Base-by-base conservation (phyloP, 2,888 invertebrate genomes). In the Ceraclea dissimilis region DNA sequence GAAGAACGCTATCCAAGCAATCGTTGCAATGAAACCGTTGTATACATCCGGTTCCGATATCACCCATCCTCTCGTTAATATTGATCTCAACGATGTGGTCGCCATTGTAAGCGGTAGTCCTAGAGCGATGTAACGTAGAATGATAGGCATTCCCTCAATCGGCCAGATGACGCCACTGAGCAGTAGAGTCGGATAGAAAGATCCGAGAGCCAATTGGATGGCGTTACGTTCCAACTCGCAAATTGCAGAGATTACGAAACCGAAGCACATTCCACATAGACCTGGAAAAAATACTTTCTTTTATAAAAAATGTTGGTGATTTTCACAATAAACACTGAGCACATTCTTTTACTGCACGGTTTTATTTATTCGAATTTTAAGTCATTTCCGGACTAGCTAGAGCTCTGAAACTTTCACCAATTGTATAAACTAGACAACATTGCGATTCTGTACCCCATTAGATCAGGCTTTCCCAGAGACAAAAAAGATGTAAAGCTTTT, bases 131-230 rank as follows among this genome's bases (percentile, higher is more conserved):
- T 91, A 91, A 64, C 88, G 80, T 31, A 96, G 75, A 57, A 88
- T 79, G 65, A 84, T 80, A 2, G 95, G 95, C 92, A 96, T 95
- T 56, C 93, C 93, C 71, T 96, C 93, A 60, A 95, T 87, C 57
- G 96, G 95, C 96, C 96, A 96, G 67, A 96, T 93, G 39, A 95
- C 94, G 55, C 95, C 95, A 65, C 93, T 93, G 49, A 95, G 82
- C 56, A 96, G 75, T 18, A 96, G 79, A 17, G 93, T 93, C 18
- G 96, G 96, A 74, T 95, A 96, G 77, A 96, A 94, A 47, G 94
- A 93, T 49, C 95, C 95, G 17, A 96, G 78, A 0, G 95, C 92
- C 62, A 93, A 73, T 67, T 95, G 94, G 69, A 95, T 94, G 43
- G 95, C 94, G 74, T 93, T 93, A 49, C 92, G 81, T 70, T 95